Evolutionary conservation across 1,140 invertebrate genomes (phyloP).

Genomic region (Macrostomum lignano): DNA sequence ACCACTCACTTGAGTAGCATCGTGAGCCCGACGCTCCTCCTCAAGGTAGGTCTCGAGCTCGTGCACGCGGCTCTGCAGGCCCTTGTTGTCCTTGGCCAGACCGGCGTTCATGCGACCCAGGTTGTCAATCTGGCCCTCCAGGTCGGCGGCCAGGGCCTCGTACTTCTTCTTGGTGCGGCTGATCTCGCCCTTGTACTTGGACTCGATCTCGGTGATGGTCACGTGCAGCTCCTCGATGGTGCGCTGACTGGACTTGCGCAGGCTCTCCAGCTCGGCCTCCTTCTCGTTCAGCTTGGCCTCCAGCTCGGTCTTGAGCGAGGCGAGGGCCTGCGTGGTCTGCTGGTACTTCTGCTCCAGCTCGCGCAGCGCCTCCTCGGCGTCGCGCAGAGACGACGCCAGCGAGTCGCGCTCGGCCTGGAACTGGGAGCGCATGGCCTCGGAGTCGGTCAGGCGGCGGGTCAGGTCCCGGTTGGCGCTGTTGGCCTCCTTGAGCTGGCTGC

Average conservation of each 20-base stretch:
- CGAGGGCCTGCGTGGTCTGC: slow-evolving; percentile 20
- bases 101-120: slow-evolving; percentile 19
- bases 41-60: slow-evolving; percentile 3
- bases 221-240: slow-evolving; percentile 25
- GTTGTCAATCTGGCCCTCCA: slow-evolving; percentile 14
- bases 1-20: neutral
- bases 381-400: slow-evolving; percentile 18
- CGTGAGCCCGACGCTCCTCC: neutral
- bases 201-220: slow-evolving; percentile 24
- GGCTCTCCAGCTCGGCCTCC: slow-evolving; percentile 24
- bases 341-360: slow-evolving; percentile 22
- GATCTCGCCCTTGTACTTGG: slow-evolving; percentile 24
- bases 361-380: slow-evolving; percentile 21
- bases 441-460: slow-evolving; percentile 19
- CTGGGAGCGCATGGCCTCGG: slow-evolving; percentile 14
- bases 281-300: slow-evolving; percentile 25
- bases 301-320: slow-evolving; percentile 20
- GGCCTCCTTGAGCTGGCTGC: slow-evolving; percentile 11
- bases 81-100: slow-evolving; percentile 11
- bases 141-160: slow-evolving; percentile 22
- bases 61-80: slow-evolving; percentile 1
- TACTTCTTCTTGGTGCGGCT: slow-evolving; percentile 26
- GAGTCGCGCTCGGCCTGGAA: slow-evolving; percentile 22
- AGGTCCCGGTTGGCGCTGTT: slow-evolving; percentile 19
- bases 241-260: slow-evolving; percentile 20